Percentiles rank a stretch among this genome's conserved stretches.
phyloP scores from a whole-genome alignment of 1,140 invertebrate species.

The Meloidogyne hapla region DNA sequence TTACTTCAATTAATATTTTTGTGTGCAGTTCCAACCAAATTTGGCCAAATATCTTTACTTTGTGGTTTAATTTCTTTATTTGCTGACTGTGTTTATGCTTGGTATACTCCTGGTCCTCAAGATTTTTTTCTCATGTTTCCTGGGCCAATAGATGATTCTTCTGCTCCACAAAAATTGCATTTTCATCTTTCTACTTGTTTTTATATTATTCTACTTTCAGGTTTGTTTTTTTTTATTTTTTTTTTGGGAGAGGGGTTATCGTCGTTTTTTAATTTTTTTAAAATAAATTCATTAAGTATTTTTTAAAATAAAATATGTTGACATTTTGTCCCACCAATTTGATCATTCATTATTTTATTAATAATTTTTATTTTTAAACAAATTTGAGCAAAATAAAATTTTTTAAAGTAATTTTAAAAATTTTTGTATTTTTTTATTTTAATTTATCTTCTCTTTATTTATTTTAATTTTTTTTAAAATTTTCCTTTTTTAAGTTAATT shows the following conservation, averaged over 20 bases:
- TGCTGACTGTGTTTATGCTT: constrained; percentile 38
- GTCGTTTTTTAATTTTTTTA: constrained; percentile 3
- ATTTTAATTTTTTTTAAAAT: not conserved
- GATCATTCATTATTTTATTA: too few relatives aligned
- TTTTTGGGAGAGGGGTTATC: not conserved
- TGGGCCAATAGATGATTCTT: constrained; percentile 27
- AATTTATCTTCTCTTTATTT: not conserved
- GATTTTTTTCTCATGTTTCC: constrained; percentile 38
- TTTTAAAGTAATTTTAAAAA: too few relatives aligned
- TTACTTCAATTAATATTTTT: constrained; percentile 46
- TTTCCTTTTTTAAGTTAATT: too few relatives aligned
- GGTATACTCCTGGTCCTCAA: constrained; percentile 21
- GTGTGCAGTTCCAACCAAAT: constrained; percentile 34
- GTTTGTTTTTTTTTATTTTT: constrained; percentile 25
- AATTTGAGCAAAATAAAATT: too few relatives aligned
- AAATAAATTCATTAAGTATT: too few relatives aligned
- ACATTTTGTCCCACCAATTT: too few relatives aligned
- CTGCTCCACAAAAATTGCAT: constrained; percentile 18
- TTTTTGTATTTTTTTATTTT: too few relatives aligned
- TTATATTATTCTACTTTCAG: constrained; percentile 39
- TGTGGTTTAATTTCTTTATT: constrained; percentile 38
- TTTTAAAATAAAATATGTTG: too few relatives aligned
- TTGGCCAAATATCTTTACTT: constrained; percentile 32
- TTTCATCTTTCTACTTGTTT: constrained; percentile 44
- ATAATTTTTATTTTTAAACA: too few relatives aligned